Evolutionary conservation across 2,888 invertebrate species (phyloP).

Genomic region (Ophioninae sp.): DNA sequence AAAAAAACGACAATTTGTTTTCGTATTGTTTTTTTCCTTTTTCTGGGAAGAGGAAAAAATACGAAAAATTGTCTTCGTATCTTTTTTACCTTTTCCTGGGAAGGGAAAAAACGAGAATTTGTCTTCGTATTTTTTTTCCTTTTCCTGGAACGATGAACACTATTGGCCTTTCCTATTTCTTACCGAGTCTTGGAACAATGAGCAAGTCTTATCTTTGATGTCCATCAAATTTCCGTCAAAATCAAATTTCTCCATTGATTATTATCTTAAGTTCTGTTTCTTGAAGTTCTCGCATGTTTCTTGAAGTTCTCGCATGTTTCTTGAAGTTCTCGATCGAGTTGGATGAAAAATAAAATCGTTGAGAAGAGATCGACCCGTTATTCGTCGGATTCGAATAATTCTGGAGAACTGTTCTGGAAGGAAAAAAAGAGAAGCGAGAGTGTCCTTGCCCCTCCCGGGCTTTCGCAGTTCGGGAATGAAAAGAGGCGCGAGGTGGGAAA

Average conservation of each 20-base stretch:
- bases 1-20: not conserved
- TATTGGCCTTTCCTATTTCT: not conserved
- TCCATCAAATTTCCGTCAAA: not conserved
- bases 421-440: not conserved
- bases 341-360: not conserved
- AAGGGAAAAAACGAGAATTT: no score
- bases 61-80: no score
- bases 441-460: not conserved
- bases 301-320: not conserved
- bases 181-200: not conserved
- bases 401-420: not conserved
- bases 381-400: not conserved
- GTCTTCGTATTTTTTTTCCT: no score
- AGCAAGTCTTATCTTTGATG: not conserved
- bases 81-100: no score
- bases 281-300: not conserved
- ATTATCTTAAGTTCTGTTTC: not conserved
- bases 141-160: no score
- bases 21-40: no score
- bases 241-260: not conserved
- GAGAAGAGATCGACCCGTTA: not conserved
- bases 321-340: not conserved
- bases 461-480: constrained; percentile 19
- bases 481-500: constrained; percentile 36
- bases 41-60: no score